These are phyloP conservation scores for Nixonia krombeini DNA, from an alignment of 1,140 invertebrate genomes.

Conservation along the genomic window DNA sequence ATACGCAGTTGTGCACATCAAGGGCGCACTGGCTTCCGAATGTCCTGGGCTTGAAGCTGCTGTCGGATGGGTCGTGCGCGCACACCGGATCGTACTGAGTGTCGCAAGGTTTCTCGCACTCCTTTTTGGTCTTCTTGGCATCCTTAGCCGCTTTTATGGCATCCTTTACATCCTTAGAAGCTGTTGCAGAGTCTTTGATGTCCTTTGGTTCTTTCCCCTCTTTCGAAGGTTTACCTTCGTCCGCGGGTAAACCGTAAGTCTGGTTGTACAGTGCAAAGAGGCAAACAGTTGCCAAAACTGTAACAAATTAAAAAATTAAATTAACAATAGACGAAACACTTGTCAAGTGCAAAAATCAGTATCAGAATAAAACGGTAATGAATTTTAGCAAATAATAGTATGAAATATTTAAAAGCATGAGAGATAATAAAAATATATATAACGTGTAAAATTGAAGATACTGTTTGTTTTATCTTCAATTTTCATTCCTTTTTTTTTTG, in stretches of 20 bases:
- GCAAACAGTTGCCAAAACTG: constrained; percentile 39
- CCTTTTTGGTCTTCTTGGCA: constrained; percentile 59
- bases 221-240: constrained; percentile 26
- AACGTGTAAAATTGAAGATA: too few relatives aligned
- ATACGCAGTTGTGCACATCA: constrained; percentile 61
- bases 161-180: constrained; percentile 64
- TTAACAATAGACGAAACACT: not conserved
- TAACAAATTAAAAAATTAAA: constrained; percentile 14
- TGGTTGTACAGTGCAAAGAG: constrained; percentile 47
- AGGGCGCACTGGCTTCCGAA: constrained; percentile 59
- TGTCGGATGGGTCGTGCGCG: constrained; percentile 58
- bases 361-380: too few relatives aligned
- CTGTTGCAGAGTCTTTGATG: constrained; percentile 54
- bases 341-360: not conserved
- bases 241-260: constrained; percentile 34
- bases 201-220: constrained; percentile 54
- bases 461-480: too few relatives aligned
- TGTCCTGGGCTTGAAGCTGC: constrained; percentile 53
- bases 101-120: constrained; percentile 56
- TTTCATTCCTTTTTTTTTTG: too few relatives aligned
- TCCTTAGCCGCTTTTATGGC: constrained; percentile 62
- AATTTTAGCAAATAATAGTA: too few relatives aligned
- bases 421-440: too few relatives aligned
- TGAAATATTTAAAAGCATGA: too few relatives aligned
- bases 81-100: constrained; percentile 59